Base-by-base conservation (phyloP, 2,113 vertebrate species). In the Himantopus leucocephalus region DNA sequence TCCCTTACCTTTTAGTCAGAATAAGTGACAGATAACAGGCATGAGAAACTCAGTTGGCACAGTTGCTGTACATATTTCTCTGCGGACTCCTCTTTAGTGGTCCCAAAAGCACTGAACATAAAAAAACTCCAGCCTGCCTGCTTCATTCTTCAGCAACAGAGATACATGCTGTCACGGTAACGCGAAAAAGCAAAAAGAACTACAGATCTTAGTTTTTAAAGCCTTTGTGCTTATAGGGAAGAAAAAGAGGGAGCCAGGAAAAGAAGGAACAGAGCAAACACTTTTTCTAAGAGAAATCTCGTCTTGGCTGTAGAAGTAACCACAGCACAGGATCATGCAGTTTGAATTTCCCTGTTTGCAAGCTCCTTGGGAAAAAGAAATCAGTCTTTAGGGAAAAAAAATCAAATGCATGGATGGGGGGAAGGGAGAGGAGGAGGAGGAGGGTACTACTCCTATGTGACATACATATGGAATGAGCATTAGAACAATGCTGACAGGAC, bases 391-490 rank as follows among this genome's bases (percentile, higher is more conserved):
- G 59, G 75, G 52, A 5, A 77, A 62, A 73, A 43, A 67, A 73
- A 74, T 85, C 85, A 68, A 94, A 95, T 84, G 93, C 93, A 94
- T 92, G 91, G 92, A 89, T 56, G 62, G 80, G 81, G 94, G 91
- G 96, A 92, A 95, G 87, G 96, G 93, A 91, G 84, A 90, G 63
- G 63, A 86, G 94, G 94, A 85, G 93, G 94, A 86, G 94, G 95
- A 97, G 95, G 94, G 91, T 91, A 98, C 95, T 26, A 84, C 85
- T 94, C 94, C 95, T 97, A 98, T 98, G 98, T 98, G 98, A 98
- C 97, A 98, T 97, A 98, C 98, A 98, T 98, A 98, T 97, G 97
- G 98, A 98, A 98, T 98, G 97, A 98, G 98, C 94, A 88, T 91
- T 95, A 95, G 97, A 98, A 98, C 98, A 98, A 98, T 98, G 97